Base-by-base conservation (phyloP, 2,888 invertebrate genomes). In the Orchestes rusci region DNA sequence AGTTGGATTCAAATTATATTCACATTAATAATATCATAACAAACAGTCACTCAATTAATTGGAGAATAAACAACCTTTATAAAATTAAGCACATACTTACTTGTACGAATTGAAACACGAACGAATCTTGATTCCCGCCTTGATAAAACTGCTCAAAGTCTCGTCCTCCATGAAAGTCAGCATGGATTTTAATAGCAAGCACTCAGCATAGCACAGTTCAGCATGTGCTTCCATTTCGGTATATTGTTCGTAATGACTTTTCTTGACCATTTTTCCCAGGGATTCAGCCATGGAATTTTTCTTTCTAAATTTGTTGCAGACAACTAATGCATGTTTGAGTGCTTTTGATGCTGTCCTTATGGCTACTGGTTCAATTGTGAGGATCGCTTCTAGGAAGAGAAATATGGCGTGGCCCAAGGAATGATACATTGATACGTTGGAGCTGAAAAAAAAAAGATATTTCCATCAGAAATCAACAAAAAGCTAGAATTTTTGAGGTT, bases 101-200 rank as follows among this genome's bases (percentile, higher is more conserved):
- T 89, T 93, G 73, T 93, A 96, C 7, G 87, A 84, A 67, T 82
- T 82, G 70, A 84, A 92, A 67, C 94, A 94, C 48, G 84, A 81
- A 54, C 91, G 78, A 56, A 97, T 89, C 72, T 93, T 92, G 53
- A 96, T 74, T 30, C 94, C 92, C 52, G 93, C 95, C 65, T 86
- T 89, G 50, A 97, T 84, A 59, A 97, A 85, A 61, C 90, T 91
- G 39, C 89, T 78, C 48, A 96, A 73, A 31, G 89, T 94, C 67
- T 97, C 96, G 62, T 96, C 95, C 62, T 94, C 93, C 61, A 95
- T 82, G 63, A 96, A 91, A 12, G 90, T 89, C 51, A 97, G 76
- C 63, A 94, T 77, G 1, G 96, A 89, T 61, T 89, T 82, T 46
- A 95, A 73, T 36, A 97, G 72, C 35, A 94, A 73, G 20, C 88